Base-by-base conservation (phyloP, 2,888 invertebrate genomes). In the Deilephila elpenor region DNA sequence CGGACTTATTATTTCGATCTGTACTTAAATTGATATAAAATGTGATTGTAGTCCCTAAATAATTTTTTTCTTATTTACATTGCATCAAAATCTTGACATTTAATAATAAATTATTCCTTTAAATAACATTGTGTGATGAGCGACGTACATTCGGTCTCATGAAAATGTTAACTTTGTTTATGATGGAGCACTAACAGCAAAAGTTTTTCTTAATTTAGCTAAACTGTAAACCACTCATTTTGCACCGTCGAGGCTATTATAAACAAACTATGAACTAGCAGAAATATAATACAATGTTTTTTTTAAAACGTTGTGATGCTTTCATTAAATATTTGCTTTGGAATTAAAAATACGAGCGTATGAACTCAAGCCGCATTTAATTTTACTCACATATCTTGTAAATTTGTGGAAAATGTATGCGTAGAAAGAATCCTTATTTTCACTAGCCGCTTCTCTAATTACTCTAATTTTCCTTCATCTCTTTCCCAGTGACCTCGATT, bases 191-290 rank as follows among this genome's bases (percentile, higher is more conserved):
- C 67, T 5, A 14, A 25, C 20, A 25, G 25, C 25, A 51, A 51
- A 51, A 17, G 44, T 67, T 44, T 67, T 5, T 44, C 51, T 67
- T 8, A 64, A 64, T n/a, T 37, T 20, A 67, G 67, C 14, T 51
- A 25, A 25, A 67, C 11, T 17, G 14, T 25, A 67, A 8, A 51
- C 25, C 14, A 44, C 67, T 29, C 51, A 29, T 67, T 67, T 20
- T 51, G 51, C 25, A 67, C 67, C 7, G 20, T 20, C 51, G 25
- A 25, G 25, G 7, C 25, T 25, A 25, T 64, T 64, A 64, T 11
- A 64, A 64, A 20, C 64, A 37, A 25, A 44, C 25, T 5, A 64
- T 14, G 14, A 25, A 29, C 20, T 17, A 60, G 17, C 17, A 60
- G 5, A 17, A 67, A 25, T 5, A 67, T 3, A 20, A 37, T 64